Conservation (phyloP, 2,797 vertebrate genomes). For the Premnoplex brunnescens region DNA sequence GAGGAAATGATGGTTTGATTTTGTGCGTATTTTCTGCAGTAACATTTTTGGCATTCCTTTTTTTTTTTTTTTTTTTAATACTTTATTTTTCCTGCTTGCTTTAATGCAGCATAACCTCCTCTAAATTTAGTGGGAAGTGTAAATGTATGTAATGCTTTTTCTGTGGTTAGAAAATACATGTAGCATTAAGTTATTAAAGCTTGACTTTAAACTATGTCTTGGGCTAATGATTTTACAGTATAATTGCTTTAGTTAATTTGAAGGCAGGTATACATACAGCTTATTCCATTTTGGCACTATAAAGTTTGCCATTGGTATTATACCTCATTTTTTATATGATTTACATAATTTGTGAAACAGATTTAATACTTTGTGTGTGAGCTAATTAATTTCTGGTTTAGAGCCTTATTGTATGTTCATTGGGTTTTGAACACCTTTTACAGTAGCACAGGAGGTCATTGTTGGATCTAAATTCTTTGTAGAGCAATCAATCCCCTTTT, state of each 20-base stretch:
- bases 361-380: slow-evolving; percentile 66
- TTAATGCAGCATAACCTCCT: slow-evolving; percentile 65
- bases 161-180: slow-evolving; percentile 65
- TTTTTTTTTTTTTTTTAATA: neutral
- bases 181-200: slow-evolving; percentile 71
- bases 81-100: slow-evolving; percentile 43
- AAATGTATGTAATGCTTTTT: slow-evolving; percentile 64
- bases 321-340: slow-evolving; percentile 67
- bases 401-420: slow-evolving; percentile 38
- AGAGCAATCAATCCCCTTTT: slow-evolving; percentile 60
- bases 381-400: slow-evolving; percentile 68
- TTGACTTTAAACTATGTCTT: slow-evolving; percentile 69
- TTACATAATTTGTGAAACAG: slow-evolving; percentile 72
- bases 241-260: slow-evolving; percentile 71
- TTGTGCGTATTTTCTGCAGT: neutral
- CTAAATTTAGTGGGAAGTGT: slow-evolving; percentile 60
- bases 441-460: slow-evolving; percentile 39
- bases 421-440: slow-evolving; percentile 62
- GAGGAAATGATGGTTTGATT: neutral
- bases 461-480: slow-evolving; percentile 52
- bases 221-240: slow-evolving; percentile 72
- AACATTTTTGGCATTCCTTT: neutral
- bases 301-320: slow-evolving; percentile 72
- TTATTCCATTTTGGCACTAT: slow-evolving; percentile 69
- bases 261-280: slow-evolving; percentile 65